A percentile compares a stretch with the other conserved stretches of the same genome.
phyloP scores from a whole-genome alignment of 2,797 vertebrate species.

The Hemitrygon akajei region DNA sequence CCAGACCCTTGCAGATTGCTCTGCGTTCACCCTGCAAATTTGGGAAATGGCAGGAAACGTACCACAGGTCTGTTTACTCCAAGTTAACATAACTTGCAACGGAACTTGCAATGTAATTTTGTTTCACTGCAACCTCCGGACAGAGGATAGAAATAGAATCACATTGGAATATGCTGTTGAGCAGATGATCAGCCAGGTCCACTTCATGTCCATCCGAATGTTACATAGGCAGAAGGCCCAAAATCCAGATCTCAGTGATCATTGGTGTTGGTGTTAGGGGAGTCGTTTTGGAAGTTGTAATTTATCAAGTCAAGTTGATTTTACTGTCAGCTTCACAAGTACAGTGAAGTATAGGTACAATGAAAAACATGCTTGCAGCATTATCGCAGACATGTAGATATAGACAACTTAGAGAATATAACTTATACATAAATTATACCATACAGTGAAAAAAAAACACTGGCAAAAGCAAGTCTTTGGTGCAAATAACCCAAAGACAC shows the following conservation, averaged over 20 bases:
- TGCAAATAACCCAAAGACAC: no score
- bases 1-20: not conserved
- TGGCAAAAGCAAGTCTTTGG: no score
- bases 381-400: no score
- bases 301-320: no score
- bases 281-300: not conserved
- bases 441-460: no score
- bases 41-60: not conserved
- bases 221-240: not conserved
- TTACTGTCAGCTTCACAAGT: no score
- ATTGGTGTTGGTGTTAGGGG: not conserved
- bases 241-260: not conserved
- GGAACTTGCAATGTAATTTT: not conserved
- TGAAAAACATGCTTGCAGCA: no score
- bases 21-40: not conserved
- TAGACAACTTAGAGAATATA: no score
- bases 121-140: not conserved
- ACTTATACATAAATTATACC: no score
- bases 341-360: no score
- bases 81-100: no score
- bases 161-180: not conserved
- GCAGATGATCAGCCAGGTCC: not conserved
- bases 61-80: not conserved
- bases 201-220: not conserved
- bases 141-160: not conserved